Evolutionary conservation across 2,113 vertebrate genomes (phyloP), one percentile per base, ranked within the genome.

Genomic region (Actinemys pallida): DNA sequence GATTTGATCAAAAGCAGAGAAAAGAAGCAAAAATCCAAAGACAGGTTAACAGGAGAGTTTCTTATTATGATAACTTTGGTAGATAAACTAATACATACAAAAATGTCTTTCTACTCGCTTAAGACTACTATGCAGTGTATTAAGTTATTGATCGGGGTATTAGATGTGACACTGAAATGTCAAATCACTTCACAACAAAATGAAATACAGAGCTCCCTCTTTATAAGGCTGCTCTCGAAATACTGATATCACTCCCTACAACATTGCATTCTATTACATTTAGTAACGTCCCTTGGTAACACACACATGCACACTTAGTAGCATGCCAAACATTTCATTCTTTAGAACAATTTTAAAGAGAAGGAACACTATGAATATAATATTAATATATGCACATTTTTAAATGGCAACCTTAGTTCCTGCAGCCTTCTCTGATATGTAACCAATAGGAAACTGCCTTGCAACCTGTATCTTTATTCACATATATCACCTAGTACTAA

Each of bases 1-100:
- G 86, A 72, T 96, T 95, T 96, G 86, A 96, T 96, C 90, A 93
- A 95, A 96, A 90, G 22, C 50, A 90, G 59, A 91, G 59, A 94
- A 88, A 85, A 50, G 59, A 87, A 22, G 3, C 35, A 56, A 84
- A 95, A 96, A 91, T 95, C 45, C 72, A 87, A 95, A 95, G 78
- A 24, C 49, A 94, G 83, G 87, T 93, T 95, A 96, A 96, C 52
- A 85, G 53, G 87, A 76, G 35, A 84, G 14, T 94, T 93, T 94
- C 59, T 87, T 79, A 89, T 20, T 84, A 56, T 16, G 85, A 24
- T 88, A 79, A 93, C 54, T 93, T 80, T 35, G 80, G 49, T 10
- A 88, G 93, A 72, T 95, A 96, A 84, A 82, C 10, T 50, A 72
- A 59, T 90, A 16, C 56, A 39, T 39, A 45, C 10, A 86, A 85